Conservation (phyloP, 2,888 invertebrate species). For the Sympetrum striolatum region DNA sequence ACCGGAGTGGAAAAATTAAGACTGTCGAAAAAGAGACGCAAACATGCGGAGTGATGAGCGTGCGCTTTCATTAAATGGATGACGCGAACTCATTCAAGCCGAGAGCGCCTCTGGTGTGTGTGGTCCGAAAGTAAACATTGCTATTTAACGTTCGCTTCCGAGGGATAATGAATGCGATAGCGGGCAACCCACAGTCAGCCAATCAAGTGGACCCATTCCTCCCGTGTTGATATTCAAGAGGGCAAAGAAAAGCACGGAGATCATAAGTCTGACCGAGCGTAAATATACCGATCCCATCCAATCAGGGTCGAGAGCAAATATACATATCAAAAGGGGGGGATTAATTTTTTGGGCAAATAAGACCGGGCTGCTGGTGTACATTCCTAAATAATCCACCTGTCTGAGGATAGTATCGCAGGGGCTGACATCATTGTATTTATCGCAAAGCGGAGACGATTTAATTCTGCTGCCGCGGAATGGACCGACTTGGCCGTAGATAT, state of each 20-base stretch:
- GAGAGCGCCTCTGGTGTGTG: conserved; percentile 11
- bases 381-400: not conserved
- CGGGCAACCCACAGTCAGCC: conserved; percentile 5
- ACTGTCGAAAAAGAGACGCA: conserved; percentile 27
- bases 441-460: not conserved
- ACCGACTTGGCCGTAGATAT: not conserved
- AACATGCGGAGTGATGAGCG: conserved; percentile 8
- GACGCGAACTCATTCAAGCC: conserved; percentile 40
- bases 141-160: conserved; percentile 34
- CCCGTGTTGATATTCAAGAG: not conserved
- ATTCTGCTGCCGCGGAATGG: not conserved
- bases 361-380: not conserved
- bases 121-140: conserved; percentile 32
- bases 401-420: not conserved
- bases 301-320: not conserved
- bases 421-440: not conserved
- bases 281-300: not conserved
- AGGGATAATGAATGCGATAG: conserved; percentile 21
- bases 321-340: not conserved
- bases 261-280: not conserved
- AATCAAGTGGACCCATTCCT: not conserved
- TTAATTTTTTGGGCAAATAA: not conserved
- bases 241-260: not conserved
- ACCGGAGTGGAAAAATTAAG: not conserved
- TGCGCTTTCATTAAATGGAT: conserved; percentile 42